phyloP scores from a whole-genome alignment of 2,888 invertebrate genomes.

The Diogma glabrata region DNA sequence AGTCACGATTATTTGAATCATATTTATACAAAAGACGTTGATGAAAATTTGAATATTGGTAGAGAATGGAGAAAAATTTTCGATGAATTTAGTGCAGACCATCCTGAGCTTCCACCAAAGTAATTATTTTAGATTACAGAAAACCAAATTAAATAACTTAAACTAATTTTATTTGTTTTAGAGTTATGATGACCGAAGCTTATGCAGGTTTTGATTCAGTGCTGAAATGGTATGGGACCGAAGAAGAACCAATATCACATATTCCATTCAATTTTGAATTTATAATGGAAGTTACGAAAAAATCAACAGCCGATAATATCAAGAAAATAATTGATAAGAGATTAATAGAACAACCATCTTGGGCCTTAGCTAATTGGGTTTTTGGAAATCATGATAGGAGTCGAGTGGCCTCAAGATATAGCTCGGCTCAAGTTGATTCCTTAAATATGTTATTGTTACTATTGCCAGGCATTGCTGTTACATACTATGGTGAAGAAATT shows the following conservation, averaged over 20 bases:
- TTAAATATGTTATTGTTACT: slow-evolving; percentile 72
- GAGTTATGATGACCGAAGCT: slow-evolving; percentile 68
- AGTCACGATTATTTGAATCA: slow-evolving; percentile 47
- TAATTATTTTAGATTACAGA: too few relatives aligned
- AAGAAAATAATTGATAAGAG: slow-evolving; percentile 39
- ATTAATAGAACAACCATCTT: slow-evolving; percentile 42
- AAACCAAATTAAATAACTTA: too few relatives aligned
- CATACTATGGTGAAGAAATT: slow-evolving; percentile 80
- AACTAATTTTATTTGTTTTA: too few relatives aligned
- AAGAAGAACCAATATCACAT: slow-evolving; percentile 40
- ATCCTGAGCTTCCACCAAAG: background rate
- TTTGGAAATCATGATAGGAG: slow-evolving; percentile 69
- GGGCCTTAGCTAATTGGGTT: slow-evolving; percentile 46
- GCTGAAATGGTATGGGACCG: slow-evolving; percentile 50
- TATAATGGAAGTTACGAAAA: slow-evolving; percentile 37
- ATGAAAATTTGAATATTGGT: slow-evolving; percentile 50
- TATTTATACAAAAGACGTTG: slow-evolving; percentile 47
- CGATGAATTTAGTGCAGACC: background rate
- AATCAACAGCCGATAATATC: slow-evolving; percentile 39
- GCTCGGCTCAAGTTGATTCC: slow-evolving; percentile 55
- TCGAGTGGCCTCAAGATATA: slow-evolving; percentile 57
- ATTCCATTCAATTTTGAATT: slow-evolving; percentile 50
- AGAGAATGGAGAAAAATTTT: slow-evolving; percentile 46
- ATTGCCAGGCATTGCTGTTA: slow-evolving; percentile 72
- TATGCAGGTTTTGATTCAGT: slow-evolving; percentile 48